Evolutionary conservation across 2,888 invertebrate species (phyloP), one percentile per base, ranked within the genome.

Genomic region (Thymelicus sylvestris): DNA sequence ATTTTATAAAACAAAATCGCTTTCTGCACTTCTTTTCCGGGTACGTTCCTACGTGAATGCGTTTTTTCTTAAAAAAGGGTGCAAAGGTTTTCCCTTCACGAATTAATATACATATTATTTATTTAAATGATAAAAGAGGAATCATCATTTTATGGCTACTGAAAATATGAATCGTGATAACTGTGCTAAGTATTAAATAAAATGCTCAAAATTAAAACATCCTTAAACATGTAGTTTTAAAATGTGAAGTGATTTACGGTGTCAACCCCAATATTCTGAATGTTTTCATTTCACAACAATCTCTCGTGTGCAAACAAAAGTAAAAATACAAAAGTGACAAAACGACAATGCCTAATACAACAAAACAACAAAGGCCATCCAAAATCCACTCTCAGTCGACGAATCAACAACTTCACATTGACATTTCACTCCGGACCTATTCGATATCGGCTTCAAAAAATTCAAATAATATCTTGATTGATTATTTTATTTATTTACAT

Each of bases 401-500:
- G 72, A 65, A 50, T 31, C 31, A 31, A 74, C 72, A 74, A 74
- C 73, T 75, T 71, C 59, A 72, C 62, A 74, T 74, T 74, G 74
- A 73, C 75, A 64, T 72, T 72, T 71, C 73, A 66, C 72, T 73
- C 67, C 67, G 66, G 72, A 68, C 73, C 70, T 75, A 74, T 71
- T 74, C 69, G 61, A 73, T 73, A 73, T 70, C 67, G 64, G 70
- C 71, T 74, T 60, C 50, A 71, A 73, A 73, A 70, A 74, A 71
- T 64, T 50, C 31, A 61, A 72, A 74, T 73, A 73, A 74, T 73
- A 75, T 73, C 69, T 61, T 66, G 70, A 70, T 65, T 70, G 70
- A 50, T 61, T 70, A 55, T 66, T 75, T 74, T 76, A 72, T 76
- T 72, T 76, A 76, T 75, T 66, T 76, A 73, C 69, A 69, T 60